Evolutionary conservation across 2,888 invertebrate species (phyloP).

Genomic region (Drosophila mulleri): DNA sequence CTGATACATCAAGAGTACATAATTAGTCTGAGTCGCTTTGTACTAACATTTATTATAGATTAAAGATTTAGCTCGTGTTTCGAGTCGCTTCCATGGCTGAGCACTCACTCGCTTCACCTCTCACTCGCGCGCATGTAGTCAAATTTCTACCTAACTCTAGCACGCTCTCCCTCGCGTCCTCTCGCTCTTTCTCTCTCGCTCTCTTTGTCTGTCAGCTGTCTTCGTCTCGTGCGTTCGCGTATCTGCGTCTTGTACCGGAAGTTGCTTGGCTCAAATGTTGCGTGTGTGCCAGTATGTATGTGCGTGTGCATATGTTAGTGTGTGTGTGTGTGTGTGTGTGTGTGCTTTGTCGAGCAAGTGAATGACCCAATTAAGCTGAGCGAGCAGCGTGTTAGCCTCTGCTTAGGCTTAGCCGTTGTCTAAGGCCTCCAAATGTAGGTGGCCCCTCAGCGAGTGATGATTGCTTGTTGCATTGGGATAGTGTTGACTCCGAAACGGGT

Average conservation of each 20-base stretch:
- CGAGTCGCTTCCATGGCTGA: slow-evolving; percentile 14
- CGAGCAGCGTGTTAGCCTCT: slow-evolving; percentile 51
- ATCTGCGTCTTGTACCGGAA: slow-evolving; percentile 49
- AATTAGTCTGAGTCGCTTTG: background rate
- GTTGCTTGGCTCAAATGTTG: slow-evolving; percentile 47
- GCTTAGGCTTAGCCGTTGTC: slow-evolving; percentile 55
- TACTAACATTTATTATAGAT: slow-evolving; percentile 16
- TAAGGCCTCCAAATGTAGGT: slow-evolving; percentile 55
- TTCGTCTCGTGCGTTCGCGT: slow-evolving; percentile 6
- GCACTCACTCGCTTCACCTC: slow-evolving; percentile 1
- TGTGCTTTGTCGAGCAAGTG: slow-evolving; percentile 67
- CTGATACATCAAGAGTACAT: background rate
- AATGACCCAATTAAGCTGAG: slow-evolving; percentile 74
- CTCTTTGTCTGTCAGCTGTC: slow-evolving; percentile 3
- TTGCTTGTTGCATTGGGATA: slow-evolving; percentile 17
- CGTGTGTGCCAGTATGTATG: background rate
- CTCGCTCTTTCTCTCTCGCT: slow-evolving; percentile 10
- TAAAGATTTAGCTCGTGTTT: slow-evolving; percentile 19
- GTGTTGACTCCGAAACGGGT: slow-evolving; percentile 62
- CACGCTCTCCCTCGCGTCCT: slow-evolving; percentile 12
- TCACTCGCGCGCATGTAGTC: slow-evolving; percentile 1
- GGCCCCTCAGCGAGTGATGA: slow-evolving; percentile 34
- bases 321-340: slow-evolving; percentile 23
- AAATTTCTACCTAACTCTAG: slow-evolving; percentile 16
- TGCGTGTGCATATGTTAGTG: slow-evolving; percentile 2